Evolutionary conservation across 2,113 vertebrate genomes (phyloP).

Genomic region (Tretioscincus oriximinensis): DNA sequence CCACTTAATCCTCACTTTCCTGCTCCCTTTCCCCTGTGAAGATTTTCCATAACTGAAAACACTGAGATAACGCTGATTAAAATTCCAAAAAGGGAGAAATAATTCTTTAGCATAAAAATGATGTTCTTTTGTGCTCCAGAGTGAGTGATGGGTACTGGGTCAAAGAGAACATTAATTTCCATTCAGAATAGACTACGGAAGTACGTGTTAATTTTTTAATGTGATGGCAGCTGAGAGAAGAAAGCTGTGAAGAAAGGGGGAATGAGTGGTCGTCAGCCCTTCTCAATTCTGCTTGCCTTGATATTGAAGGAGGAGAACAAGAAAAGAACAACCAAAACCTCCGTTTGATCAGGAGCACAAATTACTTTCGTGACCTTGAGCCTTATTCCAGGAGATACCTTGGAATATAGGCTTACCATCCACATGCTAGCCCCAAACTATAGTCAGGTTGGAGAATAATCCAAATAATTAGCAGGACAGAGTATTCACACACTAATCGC

Average conservation of each 20-base stretch:
- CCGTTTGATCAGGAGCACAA: not conserved
- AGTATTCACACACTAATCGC: no score
- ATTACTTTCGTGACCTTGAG: not conserved
- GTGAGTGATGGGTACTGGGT: slow-evolving; percentile 55
- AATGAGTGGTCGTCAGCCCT: slow-evolving; percentile 31
- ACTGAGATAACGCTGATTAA: slow-evolving; percentile 49
- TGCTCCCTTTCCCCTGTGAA: not conserved
- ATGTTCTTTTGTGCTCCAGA: slow-evolving; percentile 31
- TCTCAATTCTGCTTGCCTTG: not conserved
- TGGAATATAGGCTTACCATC: no score
- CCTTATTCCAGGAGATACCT: no score
- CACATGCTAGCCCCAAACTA: no score
- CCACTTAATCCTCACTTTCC: slow-evolving; percentile 20
- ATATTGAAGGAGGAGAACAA: slow-evolving; percentile 16
- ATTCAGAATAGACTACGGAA: slow-evolving; percentile 51
- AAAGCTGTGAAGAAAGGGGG: slow-evolving; percentile 32
- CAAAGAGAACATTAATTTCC: slow-evolving; percentile 66
- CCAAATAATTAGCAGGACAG: no score
- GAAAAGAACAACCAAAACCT: not conserved
- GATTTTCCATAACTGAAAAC: slow-evolving; percentile 48
- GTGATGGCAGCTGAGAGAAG: slow-evolving; percentile 25
- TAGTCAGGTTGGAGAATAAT: no score
- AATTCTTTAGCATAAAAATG: slow-evolving; percentile 35
- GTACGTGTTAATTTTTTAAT: slow-evolving; percentile 63
- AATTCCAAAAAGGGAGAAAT: slow-evolving; percentile 46